Conservation (phyloP, 2,888 invertebrate species). For the Pterostichus niger region DNA sequence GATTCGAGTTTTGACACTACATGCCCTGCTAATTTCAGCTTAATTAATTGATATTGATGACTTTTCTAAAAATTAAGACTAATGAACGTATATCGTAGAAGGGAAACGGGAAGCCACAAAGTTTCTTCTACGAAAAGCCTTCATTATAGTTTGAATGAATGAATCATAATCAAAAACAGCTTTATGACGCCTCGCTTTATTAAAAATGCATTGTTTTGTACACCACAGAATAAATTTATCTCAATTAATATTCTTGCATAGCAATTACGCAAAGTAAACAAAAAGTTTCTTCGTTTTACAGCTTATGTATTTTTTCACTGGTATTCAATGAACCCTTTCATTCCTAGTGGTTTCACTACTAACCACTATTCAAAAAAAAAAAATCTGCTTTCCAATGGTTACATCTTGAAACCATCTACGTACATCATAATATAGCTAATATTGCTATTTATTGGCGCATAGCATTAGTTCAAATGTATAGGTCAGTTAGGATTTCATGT, state of each 20-base stretch:
- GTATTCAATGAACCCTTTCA: no score
- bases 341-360: no score
- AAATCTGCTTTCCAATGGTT: no score
- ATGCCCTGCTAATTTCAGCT: conserved; percentile 56
- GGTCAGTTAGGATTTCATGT: no score
- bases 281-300: background rate
- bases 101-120: conserved; percentile 16
- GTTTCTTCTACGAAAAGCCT: conserved; percentile 14
- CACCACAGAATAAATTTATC: conserved; percentile 2
- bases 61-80: conserved; percentile 54
- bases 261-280: background rate
- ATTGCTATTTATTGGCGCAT: no score
- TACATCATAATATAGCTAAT: no score
- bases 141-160: conserved; percentile 32
- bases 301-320: no score
- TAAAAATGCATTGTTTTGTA: conserved; percentile 40
- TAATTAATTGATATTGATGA: conserved; percentile 65
- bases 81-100: conserved; percentile 51
- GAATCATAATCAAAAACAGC: conserved; percentile 41
- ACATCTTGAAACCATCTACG: no score
- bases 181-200: conserved; percentile 7
- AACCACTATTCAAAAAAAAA: no score
- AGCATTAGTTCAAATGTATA: no score
- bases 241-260: conserved; percentile 18
- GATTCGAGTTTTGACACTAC: conserved; percentile 55